Evolutionary conservation across 2,888 invertebrate species (phyloP).

Genomic region (Pharmacophagus antenor): DNA sequence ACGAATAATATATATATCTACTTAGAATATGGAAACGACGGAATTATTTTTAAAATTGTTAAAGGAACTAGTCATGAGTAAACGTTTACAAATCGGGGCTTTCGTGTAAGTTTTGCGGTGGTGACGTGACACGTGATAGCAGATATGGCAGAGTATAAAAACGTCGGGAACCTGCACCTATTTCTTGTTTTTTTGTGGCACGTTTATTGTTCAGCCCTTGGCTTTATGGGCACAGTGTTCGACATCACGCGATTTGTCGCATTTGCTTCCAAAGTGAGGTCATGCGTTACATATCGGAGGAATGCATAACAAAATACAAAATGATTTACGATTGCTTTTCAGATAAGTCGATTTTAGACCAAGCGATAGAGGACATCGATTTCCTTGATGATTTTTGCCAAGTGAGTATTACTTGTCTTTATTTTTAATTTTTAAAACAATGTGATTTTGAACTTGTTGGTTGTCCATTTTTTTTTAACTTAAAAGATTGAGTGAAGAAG

Average conservation of each 20-base stretch:
- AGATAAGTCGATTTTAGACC: conserved; percentile 85
- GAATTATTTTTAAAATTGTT: background rate
- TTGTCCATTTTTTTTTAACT: background rate
- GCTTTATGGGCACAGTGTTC: conserved; percentile 31
- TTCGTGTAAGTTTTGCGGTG: background rate
- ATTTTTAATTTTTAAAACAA: no score
- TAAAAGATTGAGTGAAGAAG: no score
- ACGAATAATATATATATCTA: no score
- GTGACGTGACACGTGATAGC: conserved; percentile 12
- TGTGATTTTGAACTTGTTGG: background rate
- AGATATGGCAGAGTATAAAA: conserved; percentile 37
- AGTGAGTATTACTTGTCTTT: conserved; percentile 57
- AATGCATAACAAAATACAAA: background rate
- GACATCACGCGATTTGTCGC: conserved; percentile 51
- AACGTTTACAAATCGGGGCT: background rate
- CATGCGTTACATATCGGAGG: conserved; percentile 33
- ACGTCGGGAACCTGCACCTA: conserved; percentile 32
- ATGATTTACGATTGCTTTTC: conserved; percentile 45
- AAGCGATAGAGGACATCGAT: conserved; percentile 82
- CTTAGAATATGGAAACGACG: background rate
- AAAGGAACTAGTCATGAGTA: background rate
- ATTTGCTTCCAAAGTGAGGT: conserved; percentile 24
- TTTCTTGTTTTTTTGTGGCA: conserved; percentile 35
- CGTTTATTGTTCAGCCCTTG: conserved; percentile 55
- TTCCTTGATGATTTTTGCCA: conserved; percentile 81